phyloP scores from a whole-genome alignment of 2,113 vertebrate species.

The Progne subis region DNA sequence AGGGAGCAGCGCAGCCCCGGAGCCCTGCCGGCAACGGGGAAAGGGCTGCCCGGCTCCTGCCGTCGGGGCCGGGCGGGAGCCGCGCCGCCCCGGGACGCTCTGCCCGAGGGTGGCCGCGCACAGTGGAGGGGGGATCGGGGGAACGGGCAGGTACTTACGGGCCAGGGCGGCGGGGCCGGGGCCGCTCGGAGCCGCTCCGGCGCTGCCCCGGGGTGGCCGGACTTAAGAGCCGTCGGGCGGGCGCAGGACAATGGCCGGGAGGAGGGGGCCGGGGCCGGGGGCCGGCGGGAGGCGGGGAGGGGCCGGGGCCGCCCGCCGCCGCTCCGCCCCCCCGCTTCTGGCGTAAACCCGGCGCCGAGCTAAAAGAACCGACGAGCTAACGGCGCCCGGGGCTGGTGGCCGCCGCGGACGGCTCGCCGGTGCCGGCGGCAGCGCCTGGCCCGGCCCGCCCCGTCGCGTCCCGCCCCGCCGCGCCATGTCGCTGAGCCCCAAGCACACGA shows the following conservation, averaged over 20 bases:
- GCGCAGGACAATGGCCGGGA: conserved; percentile 5
- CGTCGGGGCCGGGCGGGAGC: background rate
- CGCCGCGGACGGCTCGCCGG: too few relatives aligned
- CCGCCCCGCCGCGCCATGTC: background rate
- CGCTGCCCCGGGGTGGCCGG: background rate
- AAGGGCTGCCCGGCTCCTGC: background rate
- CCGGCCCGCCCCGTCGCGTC: too few relatives aligned
- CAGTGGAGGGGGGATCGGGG: background rate
- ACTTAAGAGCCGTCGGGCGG: background rate
- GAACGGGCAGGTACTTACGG: background rate
- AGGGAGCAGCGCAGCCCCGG: background rate
- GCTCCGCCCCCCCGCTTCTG: too few relatives aligned
- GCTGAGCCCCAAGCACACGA: background rate
- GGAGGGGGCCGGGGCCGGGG: background rate
- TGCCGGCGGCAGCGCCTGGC: too few relatives aligned
- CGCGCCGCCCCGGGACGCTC: background rate
- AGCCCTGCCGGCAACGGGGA: too few relatives aligned
- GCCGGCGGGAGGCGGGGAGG: too few relatives aligned
- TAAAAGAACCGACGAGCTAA: too few relatives aligned
- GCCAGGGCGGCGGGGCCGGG: background rate
- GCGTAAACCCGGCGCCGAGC: too few relatives aligned
- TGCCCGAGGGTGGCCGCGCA: too few relatives aligned
- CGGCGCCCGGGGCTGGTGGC: too few relatives aligned
- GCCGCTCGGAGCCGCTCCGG: background rate
- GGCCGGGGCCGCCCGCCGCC: too few relatives aligned